Evolutionary conservation across 2,113 vertebrate species (phyloP), one percentile per base, ranked within the genome.

Genomic region (Tautogolabrus adspersus): DNA sequence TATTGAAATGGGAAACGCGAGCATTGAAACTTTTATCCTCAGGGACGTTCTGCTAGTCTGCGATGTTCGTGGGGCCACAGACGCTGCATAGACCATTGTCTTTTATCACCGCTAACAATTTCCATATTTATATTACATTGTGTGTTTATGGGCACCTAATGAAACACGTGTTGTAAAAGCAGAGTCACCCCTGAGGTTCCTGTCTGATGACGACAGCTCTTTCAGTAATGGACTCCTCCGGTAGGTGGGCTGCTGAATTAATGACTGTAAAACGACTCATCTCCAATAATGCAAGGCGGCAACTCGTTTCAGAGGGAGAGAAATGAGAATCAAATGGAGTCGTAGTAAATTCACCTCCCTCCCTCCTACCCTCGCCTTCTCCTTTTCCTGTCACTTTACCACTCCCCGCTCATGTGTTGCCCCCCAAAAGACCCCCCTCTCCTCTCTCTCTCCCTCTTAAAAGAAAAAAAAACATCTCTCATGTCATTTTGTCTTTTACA

Each of bases 241-340:
- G 56, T 74, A 66, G 51, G 72, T 67, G 59, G 71, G 75, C 73
- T 60, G 71, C 46, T 70, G 82, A 90, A 90, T 88, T 78, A 89
- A 88, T 77, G 85, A 65, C 85, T 74, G 72, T 82, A 75, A 87
- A 89, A 90, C 75, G 51, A 81, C 78, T 87, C 83, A 38, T 89
- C 72, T 89, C 78, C 86, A 82, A 81, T 88, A 89, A 87, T 79
- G 72, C 84, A 79, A 90, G 81, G 51, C 42, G 70, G 86, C 70
- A 78, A 81, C 64, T 68, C 63, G 40, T 62, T 44, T 66, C 62
- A 56, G 65, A 1, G 21, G 78, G 67, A 81, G 77, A 74, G 75
- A 56, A 63, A 89, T 68, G 60, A 62, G 75, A 77, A 68, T 70
- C 47, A 77, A 84, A 87, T 83, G 66, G 66, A 84, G 74, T 79